These are phyloP conservation scores for Gnathonemus echidnorhynchus DNA, from an alignment of 2,113 vertebrate genomes.

Conservation along the genomic window DNA sequence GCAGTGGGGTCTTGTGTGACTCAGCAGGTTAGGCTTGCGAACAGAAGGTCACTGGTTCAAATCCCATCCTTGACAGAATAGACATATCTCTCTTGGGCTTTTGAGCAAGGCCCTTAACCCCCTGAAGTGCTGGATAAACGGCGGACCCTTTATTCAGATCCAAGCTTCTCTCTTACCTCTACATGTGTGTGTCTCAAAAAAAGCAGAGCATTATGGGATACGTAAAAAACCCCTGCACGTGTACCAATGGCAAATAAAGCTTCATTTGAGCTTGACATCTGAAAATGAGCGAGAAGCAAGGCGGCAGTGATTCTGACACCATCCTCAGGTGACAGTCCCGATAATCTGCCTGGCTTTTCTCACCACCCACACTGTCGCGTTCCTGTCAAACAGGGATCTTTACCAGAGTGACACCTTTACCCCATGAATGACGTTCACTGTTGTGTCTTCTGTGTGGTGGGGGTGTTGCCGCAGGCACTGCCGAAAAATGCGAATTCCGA, in stretches of 20 bases:
- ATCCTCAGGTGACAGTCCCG: background rate
- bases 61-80: background rate
- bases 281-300: background rate
- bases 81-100: background rate
- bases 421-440: background rate
- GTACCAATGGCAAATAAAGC: background rate
- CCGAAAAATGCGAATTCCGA: too few species aligned
- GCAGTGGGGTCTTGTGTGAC: background rate
- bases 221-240: background rate
- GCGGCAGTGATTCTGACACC: background rate
- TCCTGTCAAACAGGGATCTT: background rate
- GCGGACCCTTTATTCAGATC: background rate
- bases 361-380: background rate
- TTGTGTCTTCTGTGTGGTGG: background rate
- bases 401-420: background rate
- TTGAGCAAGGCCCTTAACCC: background rate
- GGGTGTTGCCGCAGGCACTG: background rate
- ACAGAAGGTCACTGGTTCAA: background rate
- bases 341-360: background rate
- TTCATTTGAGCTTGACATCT: background rate
- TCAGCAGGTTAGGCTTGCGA: background rate
- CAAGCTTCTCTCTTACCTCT: background rate
- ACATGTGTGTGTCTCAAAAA: background rate
- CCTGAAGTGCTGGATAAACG: background rate
- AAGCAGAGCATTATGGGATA: background rate